A percentile compares a stretch with the other conserved stretches of the same genome.
phyloP scores from a whole-genome alignment of 2,797 vertebrate species.

The Antrozous pallidus region DNA sequence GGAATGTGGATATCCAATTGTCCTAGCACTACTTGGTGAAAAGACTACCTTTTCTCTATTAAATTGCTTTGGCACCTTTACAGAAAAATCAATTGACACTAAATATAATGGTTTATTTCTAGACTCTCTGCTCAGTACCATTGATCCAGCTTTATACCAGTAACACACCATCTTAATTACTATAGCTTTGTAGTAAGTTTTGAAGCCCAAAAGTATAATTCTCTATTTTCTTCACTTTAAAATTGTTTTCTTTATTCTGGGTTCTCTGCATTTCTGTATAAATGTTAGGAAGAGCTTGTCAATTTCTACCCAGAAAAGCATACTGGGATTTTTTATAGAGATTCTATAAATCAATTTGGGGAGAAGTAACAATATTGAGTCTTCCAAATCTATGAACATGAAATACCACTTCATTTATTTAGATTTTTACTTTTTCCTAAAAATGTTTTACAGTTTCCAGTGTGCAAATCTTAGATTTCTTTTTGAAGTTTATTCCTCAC shows the following conservation, averaged over 20 bases:
- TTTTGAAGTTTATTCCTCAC: neutral
- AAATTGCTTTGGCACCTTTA: neutral
- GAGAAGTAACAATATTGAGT: neutral
- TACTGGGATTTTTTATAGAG: neutral
- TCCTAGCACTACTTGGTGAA: neutral
- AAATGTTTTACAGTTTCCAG: neutral
- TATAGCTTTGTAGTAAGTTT: neutral
- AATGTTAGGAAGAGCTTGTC: neutral
- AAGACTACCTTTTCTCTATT: neutral
- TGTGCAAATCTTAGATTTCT: neutral
- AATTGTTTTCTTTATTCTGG: neutral
- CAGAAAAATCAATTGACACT: slow-evolving; percentile 23
- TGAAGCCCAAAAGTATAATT: neutral
- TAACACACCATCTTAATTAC: neutral
- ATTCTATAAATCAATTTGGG: neutral
- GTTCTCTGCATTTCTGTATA: neutral
- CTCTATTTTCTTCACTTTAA: slow-evolving; percentile 8
- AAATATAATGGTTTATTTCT: neutral
- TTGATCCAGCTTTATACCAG: neutral
- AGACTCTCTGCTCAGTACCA: neutral
- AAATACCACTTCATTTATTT: neutral
- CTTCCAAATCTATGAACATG: neutral
- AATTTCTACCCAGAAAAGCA: neutral
- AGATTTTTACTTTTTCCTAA: neutral
- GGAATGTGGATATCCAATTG: neutral